Conservation (phyloP, 2,113 vertebrate species). For the Melanerpes formicivorus region DNA sequence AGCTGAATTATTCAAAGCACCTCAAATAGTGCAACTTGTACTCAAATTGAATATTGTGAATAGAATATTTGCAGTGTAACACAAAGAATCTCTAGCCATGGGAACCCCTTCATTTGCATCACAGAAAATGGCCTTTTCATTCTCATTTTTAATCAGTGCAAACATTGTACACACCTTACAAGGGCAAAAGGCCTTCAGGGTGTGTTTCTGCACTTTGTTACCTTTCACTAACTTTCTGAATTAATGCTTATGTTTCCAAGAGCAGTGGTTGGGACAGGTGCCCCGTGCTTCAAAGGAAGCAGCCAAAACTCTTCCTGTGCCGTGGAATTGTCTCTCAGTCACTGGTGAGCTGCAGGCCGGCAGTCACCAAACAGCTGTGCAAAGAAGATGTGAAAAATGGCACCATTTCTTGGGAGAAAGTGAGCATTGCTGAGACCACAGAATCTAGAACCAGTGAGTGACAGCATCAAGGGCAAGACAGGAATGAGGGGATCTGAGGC, state of each 20-base stretch:
- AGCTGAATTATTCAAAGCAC: slow-evolving; percentile 73
- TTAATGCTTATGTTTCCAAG: rapidly evolving
- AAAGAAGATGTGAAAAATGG: neutral
- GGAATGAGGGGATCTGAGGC: neutral
- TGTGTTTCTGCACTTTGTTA: neutral
- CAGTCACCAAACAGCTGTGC: neutral
- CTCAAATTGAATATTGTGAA: slow-evolving; percentile 75
- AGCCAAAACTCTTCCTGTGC: neutral
- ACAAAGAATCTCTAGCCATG: slow-evolving; percentile 35
- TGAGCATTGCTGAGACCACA: neutral
- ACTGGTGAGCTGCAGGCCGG: neutral
- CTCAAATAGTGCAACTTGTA: slow-evolving; percentile 75
- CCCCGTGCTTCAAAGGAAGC: neutral
- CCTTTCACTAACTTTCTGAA: neutral
- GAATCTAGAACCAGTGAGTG: neutral
- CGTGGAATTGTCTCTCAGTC: neutral
- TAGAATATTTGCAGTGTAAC: slow-evolving; percentile 58
- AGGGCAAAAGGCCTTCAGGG: neutral
- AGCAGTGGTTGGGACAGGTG: neutral
- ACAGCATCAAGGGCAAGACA: slow-evolving; percentile 7
- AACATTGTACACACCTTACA: neutral
- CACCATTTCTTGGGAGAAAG: neutral
- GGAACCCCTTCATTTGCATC: slow-evolving; percentile 41
- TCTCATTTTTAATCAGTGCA: neutral
- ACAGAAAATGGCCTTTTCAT: neutral